Evolutionary conservation across 1,140 invertebrate species (phyloP), one percentile per base, ranked within the genome.

Genomic region (Parasteatoda tepidariorum): DNA sequence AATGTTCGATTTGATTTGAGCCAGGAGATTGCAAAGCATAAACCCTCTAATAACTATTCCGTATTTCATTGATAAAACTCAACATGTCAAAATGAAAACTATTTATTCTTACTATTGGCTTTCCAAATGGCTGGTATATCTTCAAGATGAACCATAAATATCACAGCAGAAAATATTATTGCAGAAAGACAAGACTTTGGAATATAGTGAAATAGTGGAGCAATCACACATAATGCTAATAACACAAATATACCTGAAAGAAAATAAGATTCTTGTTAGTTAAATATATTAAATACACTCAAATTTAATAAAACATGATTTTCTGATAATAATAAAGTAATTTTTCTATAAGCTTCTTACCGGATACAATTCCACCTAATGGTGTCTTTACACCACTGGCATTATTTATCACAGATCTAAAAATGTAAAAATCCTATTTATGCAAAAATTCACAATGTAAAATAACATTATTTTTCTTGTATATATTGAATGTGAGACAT

Each of bases 81-180:
- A n/a, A n/a, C n/a, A n/a, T n/a, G n/a, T n/a, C n/a, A n/a, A n/a
- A 70, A 5, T 70, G 38, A 28, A 64, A 66, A 73, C 55, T 73
- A 34, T 28, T 2, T 24, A 15, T n/a, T 57, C 38, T 85, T 85
- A 87, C 94, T 93, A 85, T 93, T 95, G 9, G 94, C 94, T 70
- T 92, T 92, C 95, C 95, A 97, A 91, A 97, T 94, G 0, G 95
- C 93, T 84, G 93, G 92, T 0, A 97, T 92, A 31, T 96, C 93
- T 89, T 95, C 92, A 88, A 94, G 95, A 88, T 96, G 95, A 85
- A 97, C 94, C 95, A 97, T 96, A 88, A 95, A 96, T 88, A 97
- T 93, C 55, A 97, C 95, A 73, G 96, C 95, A 86, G 94, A 94
- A 79, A 97, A 96, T 31, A 97, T 95, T 6, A 97, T 93, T 13